Conservation (phyloP, 1,140 invertebrate species). For the Megalonaias nervosa region DNA sequence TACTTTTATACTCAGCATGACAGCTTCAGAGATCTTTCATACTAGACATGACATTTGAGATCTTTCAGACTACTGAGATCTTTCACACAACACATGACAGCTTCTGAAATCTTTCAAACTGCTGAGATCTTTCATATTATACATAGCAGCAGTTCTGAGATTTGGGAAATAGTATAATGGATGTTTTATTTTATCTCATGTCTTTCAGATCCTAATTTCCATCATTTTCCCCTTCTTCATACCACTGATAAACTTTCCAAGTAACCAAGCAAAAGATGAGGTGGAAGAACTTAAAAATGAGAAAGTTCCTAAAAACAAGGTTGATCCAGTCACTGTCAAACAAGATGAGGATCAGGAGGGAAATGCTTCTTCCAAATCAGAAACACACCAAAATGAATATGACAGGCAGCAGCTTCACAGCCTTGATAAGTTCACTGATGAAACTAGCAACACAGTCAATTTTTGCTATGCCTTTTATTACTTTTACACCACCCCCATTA, state of each 20-base stretch:
- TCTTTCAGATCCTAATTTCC: conserved; percentile 53
- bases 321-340: too few species aligned
- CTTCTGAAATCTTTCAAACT: too few species aligned
- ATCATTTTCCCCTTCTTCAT: conserved; percentile 59
- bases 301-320: too few species aligned
- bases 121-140: too few species aligned
- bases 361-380: conserved; percentile 34
- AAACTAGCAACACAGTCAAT: conserved; percentile 38
- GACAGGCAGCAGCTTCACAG: conserved; percentile 40
- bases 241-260: conserved; percentile 61
- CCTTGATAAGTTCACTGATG: conserved; percentile 41
- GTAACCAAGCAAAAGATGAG: conserved; percentile 17
- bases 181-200: neutral
- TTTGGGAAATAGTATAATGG: too few species aligned
- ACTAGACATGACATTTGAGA: too few species aligned
- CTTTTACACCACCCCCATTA: conserved; percentile 63
- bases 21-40: too few species aligned
- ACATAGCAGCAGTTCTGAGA: too few species aligned
- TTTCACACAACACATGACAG: too few species aligned
- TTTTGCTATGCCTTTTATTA: conserved; percentile 57
- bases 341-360: conserved; percentile 8
- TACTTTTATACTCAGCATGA: too few species aligned
- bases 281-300: too few species aligned
- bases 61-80: too few species aligned
- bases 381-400: conserved; percentile 19